Base-by-base conservation (phyloP, 2,888 invertebrate species). In the Bursaphelenchus okinawaensis region DNA sequence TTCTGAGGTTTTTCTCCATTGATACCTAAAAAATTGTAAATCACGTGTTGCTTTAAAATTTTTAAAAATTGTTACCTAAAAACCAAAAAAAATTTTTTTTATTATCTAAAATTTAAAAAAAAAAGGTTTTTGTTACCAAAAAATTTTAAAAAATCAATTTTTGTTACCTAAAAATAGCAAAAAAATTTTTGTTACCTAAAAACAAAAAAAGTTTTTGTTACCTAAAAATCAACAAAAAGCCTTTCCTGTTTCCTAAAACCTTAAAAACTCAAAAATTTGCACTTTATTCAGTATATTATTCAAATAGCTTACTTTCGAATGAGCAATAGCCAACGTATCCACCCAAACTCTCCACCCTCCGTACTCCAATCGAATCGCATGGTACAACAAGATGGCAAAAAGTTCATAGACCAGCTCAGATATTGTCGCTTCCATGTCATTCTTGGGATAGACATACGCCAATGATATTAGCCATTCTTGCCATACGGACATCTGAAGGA, bases 321-420 rank as follows among this genome's bases (percentile, higher is more conserved):
- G 98, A 1, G 98, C 93, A 80, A 99, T 99, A 52, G 98, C 96
- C 67, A 99, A 85, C 0, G 98, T 99, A 83, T 99, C 98, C 6
- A 99, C 96, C 98, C 98, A 98, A 20, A 99, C 98, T 68, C 98
- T 86, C 98, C 98, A 99, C 19, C 98, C 98, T 6, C 98, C 98
- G 82, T 94, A 98, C 84, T 99, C 98, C 81, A 92, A 92, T 83
- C 96, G 95, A 76, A 99, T 93, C 51, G 98, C 98, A 84, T 99
- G 98, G 84, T 98, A 96, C 54, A 99, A 86, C 68, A 99, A 86
- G 92, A 96, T 94, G 19, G 93, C 88, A 86, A 99, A 98, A 75
- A 98, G 86, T 0, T 93, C 91, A 85, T 95, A 96, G 50, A 98
- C 96, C 91, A 95, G 92, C 83, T 95, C 95, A 0, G 93, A 93